Evolutionary conservation across 1,140 invertebrate species (phyloP), one percentile per base, ranked within the genome.

Genomic region (Magallana angulata): DNA sequence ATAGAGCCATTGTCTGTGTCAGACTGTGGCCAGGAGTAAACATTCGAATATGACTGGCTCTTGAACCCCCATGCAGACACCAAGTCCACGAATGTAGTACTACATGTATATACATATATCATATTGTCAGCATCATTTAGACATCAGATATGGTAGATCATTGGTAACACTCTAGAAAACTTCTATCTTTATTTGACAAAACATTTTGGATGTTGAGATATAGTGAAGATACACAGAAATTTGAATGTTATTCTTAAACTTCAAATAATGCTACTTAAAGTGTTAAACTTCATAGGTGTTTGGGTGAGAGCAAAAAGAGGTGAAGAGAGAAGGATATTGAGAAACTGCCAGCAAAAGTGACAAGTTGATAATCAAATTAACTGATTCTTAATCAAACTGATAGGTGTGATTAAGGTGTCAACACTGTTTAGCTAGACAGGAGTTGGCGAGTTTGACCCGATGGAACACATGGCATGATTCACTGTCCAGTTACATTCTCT

Each of bases 1-100:
- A 18, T 71, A 11, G 24, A 30, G 68, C 68, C 11, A 71, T 71
- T 71, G 68, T 71, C 68, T 30, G 68, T 71, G 68, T 71, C 68
- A 71, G 68, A 14, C n/a, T 62, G 60, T 62, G n/a, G 68, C 18
- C 18, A 2, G 11, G 68, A 71, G 68, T 71, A 71, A 71, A 71
- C 68, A 71, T 71, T 30, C 1, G 7, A 30, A 71, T 71, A 24
- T 71, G 7, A 71, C 36, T 71, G 68, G 12, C 68, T 71, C 36
- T 30, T 12, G 36, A 30, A 71, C 30, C 68, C 36, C 11, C 8
- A 24, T 24, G 24, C 24, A 71, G 68, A 36, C 68, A 71, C 68
- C 68, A 71, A 48, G 36, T 48, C 36, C 36, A 2, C 36, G 36
- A 4, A 48, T 48, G 36, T 48, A 48, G 8, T 24, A 30, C 68